phyloP scores from a whole-genome alignment of 2,113 vertebrate species.

The Zosterops lateralis region DNA sequence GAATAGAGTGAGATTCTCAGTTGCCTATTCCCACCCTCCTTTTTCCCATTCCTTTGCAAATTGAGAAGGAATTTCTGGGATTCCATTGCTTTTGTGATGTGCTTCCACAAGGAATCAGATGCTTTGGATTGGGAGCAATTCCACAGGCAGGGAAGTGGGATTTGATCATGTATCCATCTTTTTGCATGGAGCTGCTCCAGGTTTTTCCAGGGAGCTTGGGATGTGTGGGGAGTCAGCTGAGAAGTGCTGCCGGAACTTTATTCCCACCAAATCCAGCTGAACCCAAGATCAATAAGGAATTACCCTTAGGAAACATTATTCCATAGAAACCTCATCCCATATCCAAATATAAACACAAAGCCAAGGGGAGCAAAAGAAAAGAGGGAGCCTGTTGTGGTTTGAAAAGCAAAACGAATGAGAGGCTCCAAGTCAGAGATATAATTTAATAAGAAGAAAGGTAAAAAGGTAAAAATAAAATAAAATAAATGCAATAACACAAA shows the following conservation, averaged over 20 bases:
- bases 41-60: not conserved
- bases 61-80: not conserved
- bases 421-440: too few relatives aligned
- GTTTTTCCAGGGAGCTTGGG: not conserved
- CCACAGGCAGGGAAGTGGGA: not conserved
- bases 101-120: not conserved
- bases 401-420: too few relatives aligned
- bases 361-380: not conserved
- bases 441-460: too few relatives aligned
- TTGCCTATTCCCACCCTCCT: accelerated
- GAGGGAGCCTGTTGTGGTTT: not conserved
- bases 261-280: not conserved
- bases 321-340: not conserved
- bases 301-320: not conserved
- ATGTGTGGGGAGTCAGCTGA: not conserved
- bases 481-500: too few relatives aligned
- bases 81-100: not conserved
- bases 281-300: not conserved
- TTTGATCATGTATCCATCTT: not conserved
- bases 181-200: not conserved
- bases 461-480: too few relatives aligned
- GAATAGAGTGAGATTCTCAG: accelerated
- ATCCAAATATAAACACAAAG: not conserved
- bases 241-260: not conserved
- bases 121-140: not conserved